Evolutionary conservation across 2,888 invertebrate species (phyloP).

Genomic region (Catocala fraxini): DNA sequence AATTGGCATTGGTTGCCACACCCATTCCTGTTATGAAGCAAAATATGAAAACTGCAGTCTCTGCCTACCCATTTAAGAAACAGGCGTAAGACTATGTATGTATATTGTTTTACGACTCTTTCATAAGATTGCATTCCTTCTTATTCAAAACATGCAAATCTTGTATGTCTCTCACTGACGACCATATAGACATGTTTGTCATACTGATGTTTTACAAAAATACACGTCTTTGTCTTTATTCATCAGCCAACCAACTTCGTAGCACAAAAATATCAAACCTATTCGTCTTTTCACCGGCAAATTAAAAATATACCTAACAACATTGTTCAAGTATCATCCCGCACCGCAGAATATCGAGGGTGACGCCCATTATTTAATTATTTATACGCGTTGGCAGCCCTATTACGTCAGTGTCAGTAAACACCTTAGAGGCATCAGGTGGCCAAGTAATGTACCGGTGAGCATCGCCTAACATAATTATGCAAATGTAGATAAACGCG

Average conservation of each 20-base stretch:
- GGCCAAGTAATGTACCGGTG: slow-evolving; percentile 47
- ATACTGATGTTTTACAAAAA: slow-evolving; percentile 3
- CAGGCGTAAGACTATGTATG: too few species aligned
- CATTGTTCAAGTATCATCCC: not conserved
- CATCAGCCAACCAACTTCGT: too few species aligned
- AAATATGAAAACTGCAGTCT: too few species aligned
- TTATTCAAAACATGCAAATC: too few species aligned
- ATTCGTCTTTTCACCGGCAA: too few species aligned
- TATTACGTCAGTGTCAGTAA: slow-evolving; percentile 49
- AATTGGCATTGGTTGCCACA: too few species aligned
- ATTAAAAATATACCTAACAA: slow-evolving; percentile 5
- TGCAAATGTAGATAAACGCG: slow-evolving; percentile 52
- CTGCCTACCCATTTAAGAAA: too few species aligned
- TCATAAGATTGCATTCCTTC: too few species aligned
- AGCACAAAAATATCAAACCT: too few species aligned
- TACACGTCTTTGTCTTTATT: not conserved
- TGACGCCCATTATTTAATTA: slow-evolving; percentile 15
- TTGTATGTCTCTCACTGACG: too few species aligned
- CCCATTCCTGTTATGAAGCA: too few species aligned
- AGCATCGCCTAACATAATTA: slow-evolving; percentile 50
- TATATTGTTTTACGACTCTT: too few species aligned
- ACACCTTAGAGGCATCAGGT: slow-evolving; percentile 70
- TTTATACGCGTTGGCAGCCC: slow-evolving; percentile 33
- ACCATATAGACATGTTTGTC: not conserved
- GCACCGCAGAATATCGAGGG: slow-evolving; percentile 2